Percentiles rank a stretch among this genome's conserved stretches.
Conservation (phyloP, 2,113 vertebrate genomes). For the Oncorhynchus masou region DNA sequence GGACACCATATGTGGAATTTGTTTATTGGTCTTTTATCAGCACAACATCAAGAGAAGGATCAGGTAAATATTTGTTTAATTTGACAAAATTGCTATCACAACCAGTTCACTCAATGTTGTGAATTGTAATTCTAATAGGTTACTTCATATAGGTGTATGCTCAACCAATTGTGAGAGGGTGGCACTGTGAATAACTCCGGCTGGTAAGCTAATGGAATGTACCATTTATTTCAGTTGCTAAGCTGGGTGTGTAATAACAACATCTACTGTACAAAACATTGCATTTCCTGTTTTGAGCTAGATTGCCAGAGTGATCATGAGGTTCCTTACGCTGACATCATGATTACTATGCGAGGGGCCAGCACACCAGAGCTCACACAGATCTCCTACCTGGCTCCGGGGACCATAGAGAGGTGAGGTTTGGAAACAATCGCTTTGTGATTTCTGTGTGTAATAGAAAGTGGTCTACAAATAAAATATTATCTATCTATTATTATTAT, state of each 20-base stretch:
- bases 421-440: not conserved
- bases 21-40: constrained; percentile 24
- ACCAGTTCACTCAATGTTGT: not conserved
- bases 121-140: no score
- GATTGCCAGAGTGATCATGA: constrained; percentile 71
- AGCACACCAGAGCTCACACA: constrained; percentile 73
- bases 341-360: constrained; percentile 72
- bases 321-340: constrained; percentile 78
- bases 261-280: not conserved
- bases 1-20: not conserved
- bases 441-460: not conserved
- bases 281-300: constrained; percentile 24
- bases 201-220: constrained; percentile 44
- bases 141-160: constrained; percentile 19
- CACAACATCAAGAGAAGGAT: constrained; percentile 12
- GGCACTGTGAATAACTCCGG: constrained; percentile 50
- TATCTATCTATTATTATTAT: no score
- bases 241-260: not conserved
- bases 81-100: not conserved
- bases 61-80: constrained; percentile 28
- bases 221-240: not conserved
- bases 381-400: constrained; percentile 47
- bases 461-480: not conserved
- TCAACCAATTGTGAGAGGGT: constrained; percentile 55
- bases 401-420: constrained; percentile 60